Evolutionary conservation across 92 coral and sea anemone genomes (phyloP).

Genomic region (Epizoanthus ramosus): DNA sequence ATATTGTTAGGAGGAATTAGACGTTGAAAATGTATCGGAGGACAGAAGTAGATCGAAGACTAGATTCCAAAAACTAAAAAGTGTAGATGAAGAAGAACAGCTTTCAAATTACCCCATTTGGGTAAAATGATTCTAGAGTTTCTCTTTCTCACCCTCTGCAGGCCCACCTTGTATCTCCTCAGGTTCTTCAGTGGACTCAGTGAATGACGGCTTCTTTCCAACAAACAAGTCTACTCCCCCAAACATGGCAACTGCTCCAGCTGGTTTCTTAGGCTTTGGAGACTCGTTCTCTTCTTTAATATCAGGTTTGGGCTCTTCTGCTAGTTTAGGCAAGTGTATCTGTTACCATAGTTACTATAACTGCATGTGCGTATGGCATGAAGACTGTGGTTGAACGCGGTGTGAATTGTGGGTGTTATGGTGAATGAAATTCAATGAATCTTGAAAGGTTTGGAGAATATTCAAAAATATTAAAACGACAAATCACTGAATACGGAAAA

Average conservation of each 20-base stretch:
- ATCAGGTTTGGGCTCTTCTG: conserved; percentile 37
- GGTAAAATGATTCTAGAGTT: background rate
- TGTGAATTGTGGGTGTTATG: background rate
- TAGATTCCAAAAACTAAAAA: no score
- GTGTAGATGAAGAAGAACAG: no score
- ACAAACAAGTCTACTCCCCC: conserved; percentile 96
- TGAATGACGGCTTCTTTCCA: conserved; percentile 35
- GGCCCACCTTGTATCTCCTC: conserved; percentile 29
- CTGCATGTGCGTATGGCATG: background rate
- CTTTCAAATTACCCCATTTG: no score
- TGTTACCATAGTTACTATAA: conserved; percentile 12
- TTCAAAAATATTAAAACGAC: no score
- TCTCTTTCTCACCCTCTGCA: conserved; percentile 36
- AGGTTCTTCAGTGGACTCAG: background rate
- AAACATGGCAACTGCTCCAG: conserved; percentile 92
- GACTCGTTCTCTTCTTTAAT: conserved; percentile 56
- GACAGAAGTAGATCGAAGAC: no score
- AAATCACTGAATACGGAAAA: no score
- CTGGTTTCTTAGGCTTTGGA: conserved; percentile 73
- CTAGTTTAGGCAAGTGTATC: conserved; percentile 13
- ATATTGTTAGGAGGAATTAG: no score
- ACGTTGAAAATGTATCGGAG: no score
- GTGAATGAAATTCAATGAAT: background rate
- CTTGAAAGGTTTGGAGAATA: background rate
- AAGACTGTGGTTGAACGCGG: background rate